A percentile compares a stretch with the other conserved stretches of the same genome.
These are phyloP conservation scores for Pheosia gnoma DNA, from an alignment of 2,888 invertebrate genomes.

Conservation along the genomic window DNA sequence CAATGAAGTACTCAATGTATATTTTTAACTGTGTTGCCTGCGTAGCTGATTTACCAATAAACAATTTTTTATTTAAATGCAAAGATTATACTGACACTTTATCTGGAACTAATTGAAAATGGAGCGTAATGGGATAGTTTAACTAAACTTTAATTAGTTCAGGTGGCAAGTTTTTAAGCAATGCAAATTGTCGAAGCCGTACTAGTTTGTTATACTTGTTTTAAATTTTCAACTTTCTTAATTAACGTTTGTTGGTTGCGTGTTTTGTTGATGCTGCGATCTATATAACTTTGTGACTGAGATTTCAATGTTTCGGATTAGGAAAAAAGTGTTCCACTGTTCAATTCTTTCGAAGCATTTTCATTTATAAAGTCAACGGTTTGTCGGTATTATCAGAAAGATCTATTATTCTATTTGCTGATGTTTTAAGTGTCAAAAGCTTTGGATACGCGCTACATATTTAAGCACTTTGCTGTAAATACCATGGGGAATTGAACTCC, in stretches of 20 bases:
- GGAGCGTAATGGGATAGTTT: constrained; percentile 34
- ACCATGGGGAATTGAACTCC: too few species aligned
- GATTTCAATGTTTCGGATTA: not conserved
- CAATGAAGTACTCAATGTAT: too few species aligned
- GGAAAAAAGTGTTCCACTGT: not conserved
- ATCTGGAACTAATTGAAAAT: constrained; percentile 10
- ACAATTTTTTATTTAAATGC: not conserved
- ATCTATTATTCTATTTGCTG: too few species aligned
- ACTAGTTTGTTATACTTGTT: constrained; percentile 1
- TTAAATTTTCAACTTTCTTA: constrained; percentile 7
- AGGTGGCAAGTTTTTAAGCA: constrained; percentile 6
- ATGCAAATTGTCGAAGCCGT: constrained; percentile 6
- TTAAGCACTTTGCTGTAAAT: too few species aligned
- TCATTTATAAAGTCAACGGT: too few species aligned
- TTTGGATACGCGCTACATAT: too few species aligned
- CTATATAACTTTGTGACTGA: not conserved
- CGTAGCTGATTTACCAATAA: too few species aligned
- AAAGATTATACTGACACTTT: constrained; percentile 2
- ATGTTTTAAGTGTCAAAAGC: too few species aligned
- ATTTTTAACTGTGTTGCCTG: too few species aligned
- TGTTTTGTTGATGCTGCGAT: constrained; percentile 2
- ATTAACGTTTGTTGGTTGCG: constrained; percentile 2
- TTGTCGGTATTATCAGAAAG: too few species aligned
- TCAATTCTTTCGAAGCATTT: not conserved
- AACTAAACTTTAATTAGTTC: constrained; percentile 40